Conservation (phyloP, 2,113 vertebrate species). For the Hydrochoerus hydrochaeris region DNA sequence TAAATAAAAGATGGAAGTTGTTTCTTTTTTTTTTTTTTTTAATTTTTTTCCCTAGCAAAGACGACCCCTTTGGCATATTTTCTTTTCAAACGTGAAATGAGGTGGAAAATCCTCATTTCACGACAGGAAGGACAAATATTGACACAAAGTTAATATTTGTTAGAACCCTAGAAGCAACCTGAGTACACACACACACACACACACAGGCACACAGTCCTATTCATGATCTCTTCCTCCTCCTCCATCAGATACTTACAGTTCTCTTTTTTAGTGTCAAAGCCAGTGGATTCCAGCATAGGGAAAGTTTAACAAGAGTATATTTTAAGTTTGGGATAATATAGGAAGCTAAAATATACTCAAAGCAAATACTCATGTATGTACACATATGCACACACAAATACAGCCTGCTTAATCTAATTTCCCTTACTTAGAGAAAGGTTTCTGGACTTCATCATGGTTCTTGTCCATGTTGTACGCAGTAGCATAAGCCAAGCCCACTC, state of each 20-base stretch:
- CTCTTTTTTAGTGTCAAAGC: not conserved
- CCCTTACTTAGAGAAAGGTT: slow-evolving; percentile 67
- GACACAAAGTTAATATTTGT: slow-evolving; percentile 90
- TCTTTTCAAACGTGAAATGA: slow-evolving; percentile 91
- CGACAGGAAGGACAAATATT: slow-evolving; percentile 91
- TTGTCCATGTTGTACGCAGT: slow-evolving; percentile 77
- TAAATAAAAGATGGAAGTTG: slow-evolving; percentile 85
- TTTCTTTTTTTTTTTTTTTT: slow-evolving; percentile 40
- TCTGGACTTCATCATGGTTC: slow-evolving; percentile 86
- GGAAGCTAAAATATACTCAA: slow-evolving; percentile 23
- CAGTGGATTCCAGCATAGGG: not conserved
- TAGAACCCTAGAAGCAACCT: slow-evolving; percentile 86
- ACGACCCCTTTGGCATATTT: slow-evolving; percentile 85
- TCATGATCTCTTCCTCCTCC: not conserved
- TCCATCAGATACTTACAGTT: not conserved
- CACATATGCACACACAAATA: not conserved
- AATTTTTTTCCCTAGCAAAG: slow-evolving; percentile 81
- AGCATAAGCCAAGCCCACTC: slow-evolving; percentile 84
- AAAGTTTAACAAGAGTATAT: not conserved
- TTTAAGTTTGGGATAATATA: not conserved
- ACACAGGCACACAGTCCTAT: not conserved
- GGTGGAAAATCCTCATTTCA: slow-evolving; percentile 92
- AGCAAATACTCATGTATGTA: not conserved
- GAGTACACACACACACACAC: slow-evolving; percentile 4
- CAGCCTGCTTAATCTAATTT: slow-evolving; percentile 82